Evolutionary conservation across 30 jellyfish, hydroid and myxozoan genomes (phyloP), one percentile per base, ranked within the genome.

Genomic region (Chironex yamaguchii): DNA sequence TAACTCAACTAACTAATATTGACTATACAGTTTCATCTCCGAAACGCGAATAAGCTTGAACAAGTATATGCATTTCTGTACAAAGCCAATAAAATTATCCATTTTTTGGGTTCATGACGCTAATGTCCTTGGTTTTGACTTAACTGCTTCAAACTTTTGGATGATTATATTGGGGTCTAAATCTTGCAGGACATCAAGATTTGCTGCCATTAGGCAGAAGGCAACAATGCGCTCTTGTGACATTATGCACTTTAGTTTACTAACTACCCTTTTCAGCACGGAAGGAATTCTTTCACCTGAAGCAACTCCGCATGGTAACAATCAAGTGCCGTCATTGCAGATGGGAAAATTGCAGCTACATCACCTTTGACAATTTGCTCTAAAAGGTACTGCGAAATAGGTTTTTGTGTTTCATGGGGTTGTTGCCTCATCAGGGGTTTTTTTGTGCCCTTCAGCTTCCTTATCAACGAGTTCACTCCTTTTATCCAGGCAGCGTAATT

Each of bases 231-330:
- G n/a, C n/a, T n/a, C n/a, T n/a, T n/a, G n/a, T n/a, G n/a, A n/a
- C n/a, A n/a, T n/a, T n/a, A n/a, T 76, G 52, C 67, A 76, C 52
- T 67, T 29, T 21, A 76, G 31, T 34, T 76, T 27, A 29, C 30
- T 76, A 77, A 52, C 62, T 2, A 76, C 34, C 29, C 89, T 76
- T 76, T 53, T 76, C n/a, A n/a, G n/a, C n/a, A n/a, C n/a, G 76
- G 89, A 76, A 79, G 62, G 62, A 29, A 66, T 76, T 76, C 66
- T 53, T 76, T 76, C 66, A 3, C 89, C 89, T 2, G 89, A 51
- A 67, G 89, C 89, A 76, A 76, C 79, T 21, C 89, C 58, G 42
- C 89, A 76, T 2, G 89, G 79, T 48, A 76, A 76, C n/a, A n/a
- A n/a, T n/a, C n/a, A n/a, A n/a, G n/a, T n/a, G n/a, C 31, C 31